Evolutionary conservation across 1,140 invertebrate genomes (phyloP), one percentile per base, ranked within the genome.

Genomic region (Acromyrmex charruanus): DNA sequence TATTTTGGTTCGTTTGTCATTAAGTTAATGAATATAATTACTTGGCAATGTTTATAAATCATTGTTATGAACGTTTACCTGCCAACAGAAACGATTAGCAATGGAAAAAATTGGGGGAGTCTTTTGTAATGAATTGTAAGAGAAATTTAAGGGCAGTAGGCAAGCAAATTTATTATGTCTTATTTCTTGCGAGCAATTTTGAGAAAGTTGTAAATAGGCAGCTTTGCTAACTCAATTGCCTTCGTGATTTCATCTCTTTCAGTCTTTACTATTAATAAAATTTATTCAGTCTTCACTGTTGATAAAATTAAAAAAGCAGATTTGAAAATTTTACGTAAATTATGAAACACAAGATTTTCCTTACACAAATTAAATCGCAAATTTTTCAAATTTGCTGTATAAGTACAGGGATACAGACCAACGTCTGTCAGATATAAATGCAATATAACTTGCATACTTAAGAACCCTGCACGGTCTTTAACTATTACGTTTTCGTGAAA

Each of bases 161-260:
- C 51, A 31, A 58, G 16, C 49, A 72, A 75, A 75, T n/a, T 75
- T 75, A 16, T 74, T 53, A 58, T 1, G n/a, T 5, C n/a, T 55
- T 74, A 53, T 74, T 18, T 74, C 28, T 31, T 58, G 10, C 10
- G 1, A 44, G 1, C 10, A n/a, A 31, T 74, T 74, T 74, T 74
- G 1, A 75, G 12, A 35, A 53, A 31, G 10, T 55, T 58, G 18
- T 35, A 35, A 55, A 31, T 35, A 72, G 12, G 53, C 5, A 75
- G 68, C 16, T 16, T 31, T 10, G 10, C 28, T 51, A 55, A 35
- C 5, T 35, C 18, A 28, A 21, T 74, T 74, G 18, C 51, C 9
- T 39, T 35, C 12, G 12, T 35, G 9, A 74, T 35, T 74, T 55
- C n/a, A 18, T 31, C 28, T 74, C 12, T 28, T 28, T 31, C 25